These are phyloP conservation scores for Anodontia alba DNA, from an alignment of 2,888 invertebrate genomes.

Conservation along the genomic window DNA sequence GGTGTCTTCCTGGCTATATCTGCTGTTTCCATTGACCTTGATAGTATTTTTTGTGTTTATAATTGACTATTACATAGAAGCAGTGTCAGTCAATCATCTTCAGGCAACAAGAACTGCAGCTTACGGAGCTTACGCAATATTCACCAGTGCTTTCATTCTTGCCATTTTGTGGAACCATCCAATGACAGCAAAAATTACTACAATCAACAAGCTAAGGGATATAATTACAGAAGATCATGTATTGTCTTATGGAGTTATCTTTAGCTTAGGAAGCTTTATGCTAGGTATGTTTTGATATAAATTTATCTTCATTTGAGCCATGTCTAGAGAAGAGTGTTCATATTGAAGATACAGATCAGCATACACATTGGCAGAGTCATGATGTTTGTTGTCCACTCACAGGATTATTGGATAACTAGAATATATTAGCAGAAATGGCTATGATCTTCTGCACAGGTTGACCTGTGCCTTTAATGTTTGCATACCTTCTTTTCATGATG, in stretches of 20 bases:
- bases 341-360: too few relatives aligned
- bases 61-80: constrained; percentile 86
- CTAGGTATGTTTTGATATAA: constrained; percentile 83
- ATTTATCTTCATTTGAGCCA: too few relatives aligned
- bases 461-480: too few relatives aligned
- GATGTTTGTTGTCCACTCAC: too few relatives aligned
- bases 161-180: constrained; percentile 84
- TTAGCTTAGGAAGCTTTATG: constrained; percentile 85
- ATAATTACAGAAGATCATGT: constrained; percentile 84
- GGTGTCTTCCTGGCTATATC: constrained; percentile 78
- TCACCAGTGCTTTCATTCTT: constrained; percentile 83
- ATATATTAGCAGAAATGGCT: too few relatives aligned
- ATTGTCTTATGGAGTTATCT: constrained; percentile 85
- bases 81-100: constrained; percentile 82
- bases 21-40: constrained; percentile 82
- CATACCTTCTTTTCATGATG: too few relatives aligned
- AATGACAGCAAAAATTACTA: constrained; percentile 78
- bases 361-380: too few relatives aligned
- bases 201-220: constrained; percentile 74
- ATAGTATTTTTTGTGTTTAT: constrained; percentile 85
- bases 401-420: too few relatives aligned
- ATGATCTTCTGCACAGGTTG: too few relatives aligned
- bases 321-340: neutral
- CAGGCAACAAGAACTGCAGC: constrained; percentile 82
- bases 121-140: constrained; percentile 84